phyloP scores from a whole-genome alignment of 2,797 vertebrate genomes.

The Chaetophractus vellerosus region DNA sequence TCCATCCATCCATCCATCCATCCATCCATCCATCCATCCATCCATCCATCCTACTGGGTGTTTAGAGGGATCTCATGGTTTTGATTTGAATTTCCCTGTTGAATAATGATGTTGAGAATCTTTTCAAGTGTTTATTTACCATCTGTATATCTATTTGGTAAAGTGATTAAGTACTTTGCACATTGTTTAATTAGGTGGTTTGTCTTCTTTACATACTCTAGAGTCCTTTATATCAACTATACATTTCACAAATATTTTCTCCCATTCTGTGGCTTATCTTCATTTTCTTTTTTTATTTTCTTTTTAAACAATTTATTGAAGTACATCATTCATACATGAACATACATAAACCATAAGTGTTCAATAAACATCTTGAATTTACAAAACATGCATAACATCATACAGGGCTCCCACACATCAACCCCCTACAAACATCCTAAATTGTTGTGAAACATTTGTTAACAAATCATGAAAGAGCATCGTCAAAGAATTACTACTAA shows the following conservation, averaged over 20 bases:
- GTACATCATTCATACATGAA: too few relatives aligned
- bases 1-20: neutral
- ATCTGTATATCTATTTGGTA: neutral
- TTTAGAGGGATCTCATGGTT: neutral
- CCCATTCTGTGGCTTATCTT: neutral
- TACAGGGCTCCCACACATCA: too few relatives aligned
- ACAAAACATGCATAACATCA: too few relatives aligned
- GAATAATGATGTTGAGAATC: neutral
- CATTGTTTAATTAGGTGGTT: neutral
- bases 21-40: neutral
- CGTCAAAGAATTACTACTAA: too few relatives aligned
- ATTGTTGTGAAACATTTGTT: too few relatives aligned
- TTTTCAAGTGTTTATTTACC: neutral
- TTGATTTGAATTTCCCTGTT: constrained; percentile 26
- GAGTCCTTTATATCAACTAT: neutral
- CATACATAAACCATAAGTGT: too few relatives aligned
- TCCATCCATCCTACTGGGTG: neutral
- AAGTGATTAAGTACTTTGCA: neutral
- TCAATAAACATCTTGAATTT: too few relatives aligned
- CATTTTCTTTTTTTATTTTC: constrained; percentile 5
- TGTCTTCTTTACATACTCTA: constrained; percentile 41
- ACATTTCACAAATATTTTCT: constrained; percentile 51
- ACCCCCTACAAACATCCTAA: too few relatives aligned
- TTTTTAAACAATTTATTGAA: too few relatives aligned
- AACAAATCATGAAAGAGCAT: too few relatives aligned